Evolutionary conservation across 2,888 invertebrate species (phyloP), one percentile per base, ranked within the genome.

Genomic region (Aspidiotus rigidus): DNA sequence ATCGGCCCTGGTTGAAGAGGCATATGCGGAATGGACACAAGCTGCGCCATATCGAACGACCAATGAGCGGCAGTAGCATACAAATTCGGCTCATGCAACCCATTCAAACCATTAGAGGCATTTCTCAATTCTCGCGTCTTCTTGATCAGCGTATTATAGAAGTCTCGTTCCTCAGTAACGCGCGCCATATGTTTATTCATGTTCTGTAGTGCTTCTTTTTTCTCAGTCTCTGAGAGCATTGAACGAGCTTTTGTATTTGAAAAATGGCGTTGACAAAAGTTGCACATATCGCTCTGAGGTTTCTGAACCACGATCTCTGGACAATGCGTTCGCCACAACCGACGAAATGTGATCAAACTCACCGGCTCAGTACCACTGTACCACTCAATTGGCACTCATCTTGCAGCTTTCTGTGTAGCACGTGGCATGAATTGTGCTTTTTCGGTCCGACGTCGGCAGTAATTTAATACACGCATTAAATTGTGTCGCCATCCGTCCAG

Each of bases 1-100:
- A 61, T 10, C 2, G 61, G 61, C 9, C 61, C 61, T n/a, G 61
- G 61, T 10, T 61, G 61, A n/a, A n/a, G n/a, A n/a, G n/a, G n/a
- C n/a, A n/a, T n/a, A n/a, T n/a, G n/a, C 8, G 49, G 49, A 10
- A 44, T 44, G 8, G 49, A 44, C 11, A 44, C 49, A 44, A 10
- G 8, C 49, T 44, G 49, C 49, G 49, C 49, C 49, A 44, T 44
- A 44, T 44, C 49, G 49, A 44, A 44, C 8, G 49, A 44, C 9
- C 11, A 44, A 44, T 44, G 49, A 11, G 49, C 49, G n/a, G n/a
- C n/a, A n/a, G n/a, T n/a, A n/a, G n/a, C n/a, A n/a, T n/a, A n/a
- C n/a, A n/a, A n/a, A n/a, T n/a, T n/a, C n/a, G n/a, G n/a, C n/a
- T n/a, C n/a, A n/a, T n/a, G n/a, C n/a, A n/a, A n/a, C n/a, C n/a